These are phyloP conservation scores for Crax fasciolata DNA, from an alignment of 2,797 vertebrate genomes.

Conservation along the genomic window DNA sequence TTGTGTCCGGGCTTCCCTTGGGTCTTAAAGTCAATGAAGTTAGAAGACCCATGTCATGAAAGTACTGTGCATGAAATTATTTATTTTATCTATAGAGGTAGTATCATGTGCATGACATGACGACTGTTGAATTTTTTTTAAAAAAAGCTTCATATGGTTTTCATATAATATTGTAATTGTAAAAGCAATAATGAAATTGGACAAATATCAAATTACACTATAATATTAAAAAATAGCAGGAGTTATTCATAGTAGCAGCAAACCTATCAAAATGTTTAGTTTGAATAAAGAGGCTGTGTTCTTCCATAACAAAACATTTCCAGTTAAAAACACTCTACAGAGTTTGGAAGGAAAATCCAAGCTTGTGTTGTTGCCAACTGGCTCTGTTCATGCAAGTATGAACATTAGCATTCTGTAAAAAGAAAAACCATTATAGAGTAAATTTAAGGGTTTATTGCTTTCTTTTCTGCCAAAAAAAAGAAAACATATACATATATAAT, in stretches of 20 bases:
- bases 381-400: background rate
- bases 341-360: background rate
- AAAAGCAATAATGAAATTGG: background rate
- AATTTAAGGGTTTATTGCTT: background rate
- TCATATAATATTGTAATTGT: background rate
- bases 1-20: slow-evolving; percentile 69
- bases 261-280: background rate
- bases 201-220: background rate
- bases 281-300: background rate
- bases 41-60: slow-evolving; percentile 63
- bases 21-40: slow-evolving; percentile 71
- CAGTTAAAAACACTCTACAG: background rate
- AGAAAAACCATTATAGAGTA: background rate
- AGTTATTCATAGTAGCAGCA: slow-evolving; percentile 8
- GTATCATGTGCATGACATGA: slow-evolving; percentile 31
- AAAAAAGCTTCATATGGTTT: background rate
- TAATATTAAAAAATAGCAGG: background rate
- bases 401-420: background rate
- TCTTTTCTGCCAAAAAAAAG: background rate
- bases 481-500: background rate
- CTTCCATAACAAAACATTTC: background rate
- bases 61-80: slow-evolving; percentile 66
- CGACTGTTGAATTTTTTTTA: background rate
- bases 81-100: slow-evolving; percentile 66
- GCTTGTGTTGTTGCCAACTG: background rate